These are phyloP conservation scores for Acrocephalus kingi DNA, from an alignment of 2,113 vertebrate species.

Conservation along the genomic window DNA sequence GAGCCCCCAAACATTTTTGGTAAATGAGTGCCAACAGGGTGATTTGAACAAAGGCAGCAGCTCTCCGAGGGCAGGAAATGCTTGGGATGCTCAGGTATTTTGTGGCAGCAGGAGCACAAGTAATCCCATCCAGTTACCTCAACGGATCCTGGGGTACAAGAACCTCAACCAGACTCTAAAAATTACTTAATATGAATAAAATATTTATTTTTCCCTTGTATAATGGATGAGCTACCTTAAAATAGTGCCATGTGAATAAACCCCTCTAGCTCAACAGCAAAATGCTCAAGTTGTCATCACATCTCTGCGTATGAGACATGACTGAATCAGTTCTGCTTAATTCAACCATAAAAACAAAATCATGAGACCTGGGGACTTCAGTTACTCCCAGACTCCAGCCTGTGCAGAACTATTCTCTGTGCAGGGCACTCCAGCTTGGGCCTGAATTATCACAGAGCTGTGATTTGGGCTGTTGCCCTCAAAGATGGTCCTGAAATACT, in stretches of 20 bases:
- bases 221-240: slow-evolving; percentile 1
- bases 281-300: not conserved
- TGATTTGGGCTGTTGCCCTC: not conserved
- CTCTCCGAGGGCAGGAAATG: not conserved
- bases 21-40: not conserved
- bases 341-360: not conserved
- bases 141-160: not conserved
- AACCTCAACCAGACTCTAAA: not conserved
- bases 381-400: not conserved
- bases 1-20: not conserved
- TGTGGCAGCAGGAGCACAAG: not conserved
- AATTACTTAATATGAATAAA: slow-evolving; percentile 1
- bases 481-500: not conserved
- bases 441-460: not conserved
- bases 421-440: not conserved
- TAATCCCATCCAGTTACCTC: not conserved
- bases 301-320: not conserved
- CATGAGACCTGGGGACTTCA: not conserved
- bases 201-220: not conserved
- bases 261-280: not conserved
- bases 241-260: not conserved
- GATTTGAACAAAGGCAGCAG: not conserved
- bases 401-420: not conserved
- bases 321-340: slow-evolving; percentile 2
- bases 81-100: not conserved